These are phyloP conservation scores for Aricia artaxerxes DNA, from an alignment of 2,888 invertebrate genomes.

Conservation along the genomic window DNA sequence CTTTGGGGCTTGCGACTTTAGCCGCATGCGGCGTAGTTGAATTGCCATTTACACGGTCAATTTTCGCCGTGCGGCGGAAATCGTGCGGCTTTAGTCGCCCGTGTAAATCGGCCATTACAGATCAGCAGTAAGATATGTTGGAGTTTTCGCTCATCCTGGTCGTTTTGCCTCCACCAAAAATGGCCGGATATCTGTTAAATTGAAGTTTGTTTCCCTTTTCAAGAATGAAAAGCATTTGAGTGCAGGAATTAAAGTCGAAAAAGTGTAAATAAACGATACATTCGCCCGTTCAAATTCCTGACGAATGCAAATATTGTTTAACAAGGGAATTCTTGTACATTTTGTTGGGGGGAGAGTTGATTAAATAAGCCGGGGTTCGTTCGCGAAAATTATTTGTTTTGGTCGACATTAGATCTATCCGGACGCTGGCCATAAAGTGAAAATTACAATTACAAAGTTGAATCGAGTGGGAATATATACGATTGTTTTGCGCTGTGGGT, in stretches of 20 bases:
- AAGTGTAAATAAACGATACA: constrained; percentile 69
- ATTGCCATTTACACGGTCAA: too few relatives aligned
- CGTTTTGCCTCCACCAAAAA: constrained; percentile 21
- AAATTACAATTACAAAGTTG: neutral
- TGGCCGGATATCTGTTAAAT: neutral
- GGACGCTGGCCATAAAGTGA: constrained; percentile 47
- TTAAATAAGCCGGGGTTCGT: constrained; percentile 75
- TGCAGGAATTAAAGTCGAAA: constrained; percentile 57
- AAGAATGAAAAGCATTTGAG: constrained; percentile 48
- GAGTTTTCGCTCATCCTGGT: neutral
- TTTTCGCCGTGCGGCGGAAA: too few relatives aligned
- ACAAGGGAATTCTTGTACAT: constrained; percentile 76
- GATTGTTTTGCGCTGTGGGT: neutral
- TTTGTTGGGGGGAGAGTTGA: constrained; percentile 75
- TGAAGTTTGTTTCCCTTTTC: constrained; percentile 12
- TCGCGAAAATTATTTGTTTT: constrained; percentile 77
- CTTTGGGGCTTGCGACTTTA: too few relatives aligned
- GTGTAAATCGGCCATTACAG: neutral
- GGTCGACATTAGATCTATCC: constrained; percentile 61
- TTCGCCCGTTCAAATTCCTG: constrained; percentile 71
- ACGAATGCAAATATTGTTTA: constrained; percentile 77
- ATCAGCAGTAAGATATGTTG: neutral
- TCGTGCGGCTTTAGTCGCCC: too few relatives aligned
- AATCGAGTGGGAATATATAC: constrained; percentile 1
- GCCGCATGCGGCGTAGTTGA: too few relatives aligned